Base-by-base conservation (phyloP, 2,888 invertebrate genomes). In the Protophormia terraenovae region DNA sequence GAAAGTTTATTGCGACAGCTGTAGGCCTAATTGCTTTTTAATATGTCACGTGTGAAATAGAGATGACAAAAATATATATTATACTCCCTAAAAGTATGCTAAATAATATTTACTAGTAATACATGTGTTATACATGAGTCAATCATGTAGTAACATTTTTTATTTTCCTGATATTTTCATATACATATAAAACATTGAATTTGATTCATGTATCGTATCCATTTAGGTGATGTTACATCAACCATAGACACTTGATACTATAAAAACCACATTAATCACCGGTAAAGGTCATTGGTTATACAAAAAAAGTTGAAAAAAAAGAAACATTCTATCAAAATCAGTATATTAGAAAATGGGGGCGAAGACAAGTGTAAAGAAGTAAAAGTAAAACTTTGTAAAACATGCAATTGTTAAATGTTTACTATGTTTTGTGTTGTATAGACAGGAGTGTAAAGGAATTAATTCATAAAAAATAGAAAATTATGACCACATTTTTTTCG, bases 181-280 rank as follows among this genome's bases (percentile, higher is more conserved):
- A n/a, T n/a, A n/a, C n/a, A n/a, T n/a, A n/a, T n/a, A n/a, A n/a
- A n/a, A n/a, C n/a, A n/a, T n/a, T n/a, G 22, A 64, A 7, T 38
- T 64, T 35, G 29, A 19, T 47, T 8, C 27, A 22, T 55, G 29
- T 4, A 7, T 29, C 10, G 45, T 12, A 2, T 35, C 22, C 35
- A 60, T 29, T 27, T 14, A 53, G 64, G 72, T 64, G 53, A 62
- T 76, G 71, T 76, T 45, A 22, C 53, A 82, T 71, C 62, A 82
- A 71, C 32, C 71, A 32, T 71, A 72, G 64, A 77, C 64, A 64
- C 35, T 77, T 55, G 38, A 77, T 77, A 35, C 64, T 71, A 72
- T 76, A 22, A 83, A 75, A 77, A 58, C 58, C 64, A 58, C 71
- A 83, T 83, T 77, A 83, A 83, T 83, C 77, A 83, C 69, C 55